Conservation (phyloP, 2,888 invertebrate species). For the Cerceris ruficornis region DNA sequence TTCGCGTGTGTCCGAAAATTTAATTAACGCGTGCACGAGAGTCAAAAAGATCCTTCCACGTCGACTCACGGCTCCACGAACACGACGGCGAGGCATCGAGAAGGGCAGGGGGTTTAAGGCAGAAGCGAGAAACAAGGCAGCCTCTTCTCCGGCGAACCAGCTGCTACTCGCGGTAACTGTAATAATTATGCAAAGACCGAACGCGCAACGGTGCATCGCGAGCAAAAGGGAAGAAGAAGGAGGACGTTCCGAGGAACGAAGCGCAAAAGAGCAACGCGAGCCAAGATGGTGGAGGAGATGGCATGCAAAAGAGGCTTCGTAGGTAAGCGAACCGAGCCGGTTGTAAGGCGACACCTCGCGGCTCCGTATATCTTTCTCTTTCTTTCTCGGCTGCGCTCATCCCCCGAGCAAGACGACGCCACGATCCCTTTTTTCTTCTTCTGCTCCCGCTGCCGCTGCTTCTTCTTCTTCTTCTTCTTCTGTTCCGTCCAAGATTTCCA, state of each 20-base stretch:
- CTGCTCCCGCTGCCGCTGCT: constrained; percentile 22
- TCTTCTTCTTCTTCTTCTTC: constrained; percentile 42
- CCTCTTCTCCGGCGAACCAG: constrained; percentile 61
- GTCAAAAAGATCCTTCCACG: constrained; percentile 32
- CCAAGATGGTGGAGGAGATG: constrained; percentile 81
- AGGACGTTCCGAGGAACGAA: constrained; percentile 68
- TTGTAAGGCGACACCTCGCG: constrained; percentile 81
- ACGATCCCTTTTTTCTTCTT: constrained; percentile 43
- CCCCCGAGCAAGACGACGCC: constrained; percentile 63
- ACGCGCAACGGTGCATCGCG: constrained; percentile 75
- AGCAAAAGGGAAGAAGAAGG: constrained; percentile 62
- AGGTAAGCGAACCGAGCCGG: constrained; percentile 80
- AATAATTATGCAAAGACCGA: constrained; percentile 80
- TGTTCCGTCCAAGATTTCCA: constrained; percentile 51
- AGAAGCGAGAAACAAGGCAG: constrained; percentile 43
- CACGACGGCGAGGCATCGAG: not conserved
- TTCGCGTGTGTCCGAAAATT: constrained; percentile 64
- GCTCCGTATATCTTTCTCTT: constrained; percentile 74
- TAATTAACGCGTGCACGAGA: constrained; percentile 71
- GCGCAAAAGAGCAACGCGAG: constrained; percentile 74
- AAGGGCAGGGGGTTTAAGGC: constrained; percentile 16
- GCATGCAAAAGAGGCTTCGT: constrained; percentile 81
- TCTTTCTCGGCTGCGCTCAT: constrained; percentile 56
- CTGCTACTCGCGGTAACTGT: constrained; percentile 74
- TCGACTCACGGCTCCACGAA: constrained; percentile 27